Evolutionary conservation across 1,140 invertebrate genomes (phyloP).

Genomic region (Diabrotica virgifera): DNA sequence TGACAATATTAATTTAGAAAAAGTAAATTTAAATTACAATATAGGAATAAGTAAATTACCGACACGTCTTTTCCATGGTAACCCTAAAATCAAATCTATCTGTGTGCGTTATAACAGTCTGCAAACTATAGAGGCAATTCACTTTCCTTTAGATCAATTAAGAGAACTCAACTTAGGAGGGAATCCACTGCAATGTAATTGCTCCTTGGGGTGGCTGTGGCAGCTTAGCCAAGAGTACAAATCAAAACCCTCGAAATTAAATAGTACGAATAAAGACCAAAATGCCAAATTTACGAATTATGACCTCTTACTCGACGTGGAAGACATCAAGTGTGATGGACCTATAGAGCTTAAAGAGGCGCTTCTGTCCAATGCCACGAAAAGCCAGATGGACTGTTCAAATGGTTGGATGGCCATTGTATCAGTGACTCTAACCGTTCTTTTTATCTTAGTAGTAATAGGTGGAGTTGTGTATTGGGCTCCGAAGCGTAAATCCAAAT

Average conservation of each 20-base stretch:
- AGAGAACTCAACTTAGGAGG: conserved; percentile 68
- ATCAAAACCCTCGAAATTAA: conserved; percentile 34
- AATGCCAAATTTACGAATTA: conserved; percentile 50
- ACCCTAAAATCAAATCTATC: conserved; percentile 68
- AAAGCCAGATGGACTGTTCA: conserved; percentile 60
- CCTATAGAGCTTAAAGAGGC: conserved; percentile 53
- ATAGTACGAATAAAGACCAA: conserved; percentile 36
- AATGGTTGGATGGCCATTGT: conserved; percentile 58
- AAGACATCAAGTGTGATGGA: conserved; percentile 55
- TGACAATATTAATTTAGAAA: conserved; percentile 78
- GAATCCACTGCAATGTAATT: conserved; percentile 84
- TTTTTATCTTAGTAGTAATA: conserved; percentile 55
- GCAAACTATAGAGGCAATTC: conserved; percentile 69
- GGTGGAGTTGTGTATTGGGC: conserved; percentile 56
- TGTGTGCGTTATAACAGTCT: conserved; percentile 70
- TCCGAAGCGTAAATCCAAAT: conserved; percentile 52
- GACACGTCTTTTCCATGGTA: conserved; percentile 69
- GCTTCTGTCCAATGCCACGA: conserved; percentile 54
- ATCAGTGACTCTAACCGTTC: conserved; percentile 55
- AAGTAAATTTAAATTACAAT: conserved; percentile 74
- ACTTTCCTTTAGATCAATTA: conserved; percentile 75
- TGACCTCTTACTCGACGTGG: conserved; percentile 45
- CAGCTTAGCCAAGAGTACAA: conserved; percentile 61
- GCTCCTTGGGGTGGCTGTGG: conserved; percentile 83
- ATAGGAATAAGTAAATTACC: conserved; percentile 66